Base-by-base conservation (phyloP, 2,888 invertebrate genomes). In the Drosophila rubida region DNA sequence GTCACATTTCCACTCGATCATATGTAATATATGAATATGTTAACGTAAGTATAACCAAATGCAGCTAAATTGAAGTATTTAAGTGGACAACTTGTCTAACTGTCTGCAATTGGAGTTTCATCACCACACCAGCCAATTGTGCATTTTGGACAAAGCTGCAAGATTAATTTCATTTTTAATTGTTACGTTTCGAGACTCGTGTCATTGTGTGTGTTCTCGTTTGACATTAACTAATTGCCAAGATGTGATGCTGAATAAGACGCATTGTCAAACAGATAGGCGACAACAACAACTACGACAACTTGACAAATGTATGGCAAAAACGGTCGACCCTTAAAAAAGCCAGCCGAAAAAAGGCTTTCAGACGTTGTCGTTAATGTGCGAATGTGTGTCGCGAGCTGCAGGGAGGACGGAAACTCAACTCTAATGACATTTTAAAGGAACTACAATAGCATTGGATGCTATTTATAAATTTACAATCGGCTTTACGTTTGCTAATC, bases 381-480 rank as follows among this genome's bases (percentile, higher is more conserved):
- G 68, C 46, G 66, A 73, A 66, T 69, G 69, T 61, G 53, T 60
- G 55, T 37, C 58, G 48, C n/a, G 13, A 50, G 8, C 44, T 11
- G 9, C 13, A 5, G 14, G n/a, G 7, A 32, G 30, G 30, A 23
- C 30, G 37, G 61, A 50, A 67, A 58, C 60, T 61, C 60, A 53
- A 39, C 54, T 73, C 77, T 77, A 77, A 76, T 77, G 76, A 76
- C 76, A 77, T 78, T 72, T 75, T 41, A 72, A 55, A 61, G 68
- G 22, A 63, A 60, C 61, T 55, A 62, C 62, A 60, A 69, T 75
- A 79, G 69, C 79, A 78, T 80, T 76, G 80, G 75, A 71, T 75
- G 84, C 79, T 73, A 82, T 87, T 84, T 84, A 87, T 84, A 84
- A 84, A 87, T 84, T 84, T 82, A 71, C 76, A 84, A 80, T 84